Conservation (phyloP, 1,140 invertebrate species). For the Cotesia typhae region DNA sequence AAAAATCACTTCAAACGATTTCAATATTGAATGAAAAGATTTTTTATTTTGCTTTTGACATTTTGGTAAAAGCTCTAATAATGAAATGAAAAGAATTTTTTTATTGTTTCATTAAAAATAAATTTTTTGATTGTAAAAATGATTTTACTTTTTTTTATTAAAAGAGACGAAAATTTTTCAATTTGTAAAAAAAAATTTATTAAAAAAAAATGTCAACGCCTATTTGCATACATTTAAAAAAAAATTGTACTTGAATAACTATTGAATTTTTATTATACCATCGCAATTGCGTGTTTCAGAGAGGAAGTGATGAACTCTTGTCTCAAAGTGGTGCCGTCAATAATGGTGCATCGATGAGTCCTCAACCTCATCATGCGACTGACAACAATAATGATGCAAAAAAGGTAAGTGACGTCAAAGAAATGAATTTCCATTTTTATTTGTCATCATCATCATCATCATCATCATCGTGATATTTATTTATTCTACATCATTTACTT, state of each 20-base stretch:
- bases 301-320: constrained; percentile 94
- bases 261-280: constrained; percentile 38
- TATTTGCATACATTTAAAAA: no score
- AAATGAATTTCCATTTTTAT: background rate
- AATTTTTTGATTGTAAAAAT: no score
- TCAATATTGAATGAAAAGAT: no score
- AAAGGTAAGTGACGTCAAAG: constrained; percentile 75
- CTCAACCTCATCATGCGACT: constrained; percentile 81
- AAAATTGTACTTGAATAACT: background rate
- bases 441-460: background rate
- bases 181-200: no score
- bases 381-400: constrained; percentile 94
- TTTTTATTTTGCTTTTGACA: no score
- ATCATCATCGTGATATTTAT: background rate
- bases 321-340: constrained; percentile 91
- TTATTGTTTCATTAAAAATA: no score
- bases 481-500: background rate
- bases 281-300: constrained; percentile 76
- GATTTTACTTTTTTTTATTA: no score
- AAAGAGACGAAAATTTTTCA: no score
- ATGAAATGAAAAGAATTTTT: no score
- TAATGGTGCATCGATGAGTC: constrained; percentile 86
- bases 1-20: no score
- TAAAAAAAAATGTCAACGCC: no score
- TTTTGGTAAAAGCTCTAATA: no score